Percentiles rank a stretch among this genome's conserved stretches.
phyloP scores from a whole-genome alignment of 2,797 vertebrate genomes.

The Ciconia nigra region DNA sequence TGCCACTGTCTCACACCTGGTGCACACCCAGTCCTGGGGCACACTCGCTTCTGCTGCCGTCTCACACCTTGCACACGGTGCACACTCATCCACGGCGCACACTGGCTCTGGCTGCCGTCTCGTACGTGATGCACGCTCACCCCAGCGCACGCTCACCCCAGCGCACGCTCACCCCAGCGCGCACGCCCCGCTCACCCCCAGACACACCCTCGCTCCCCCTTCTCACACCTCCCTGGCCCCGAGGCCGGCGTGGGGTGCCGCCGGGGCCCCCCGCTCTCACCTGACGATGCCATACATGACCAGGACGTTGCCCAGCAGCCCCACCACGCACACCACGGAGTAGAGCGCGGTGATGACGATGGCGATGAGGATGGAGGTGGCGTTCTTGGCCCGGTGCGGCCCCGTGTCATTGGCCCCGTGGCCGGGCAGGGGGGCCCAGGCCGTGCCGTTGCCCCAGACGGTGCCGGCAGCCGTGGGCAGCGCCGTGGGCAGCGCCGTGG shows the following conservation, averaged over 20 bases:
- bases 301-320: conserved; percentile 91
- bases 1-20: not conserved
- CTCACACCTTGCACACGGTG: not conserved
- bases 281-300: conserved; percentile 96
- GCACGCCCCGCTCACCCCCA: not conserved
- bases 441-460: conserved; percentile 71
- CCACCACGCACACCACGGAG: conserved; percentile 91
- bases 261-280: conserved; percentile 72
- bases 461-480: conserved; percentile 56
- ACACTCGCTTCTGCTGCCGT: too few species aligned
- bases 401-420: conserved; percentile 68
- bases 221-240: not conserved
- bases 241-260: not conserved
- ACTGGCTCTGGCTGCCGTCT: not conserved
- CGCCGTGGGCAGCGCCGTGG: conserved; percentile 79
- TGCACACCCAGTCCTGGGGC: too few species aligned
- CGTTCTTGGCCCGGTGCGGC: conserved; percentile 56
- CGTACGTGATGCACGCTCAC: not conserved
- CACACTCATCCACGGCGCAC: not conserved
- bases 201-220: not conserved
- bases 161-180: not conserved
- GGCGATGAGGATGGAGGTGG: conserved; percentile 80
- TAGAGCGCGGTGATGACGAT: conserved; percentile 92
- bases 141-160: not conserved
- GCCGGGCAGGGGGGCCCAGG: conserved; percentile 46